Conservation (phyloP, 2,797 vertebrate genomes). For the Todus mexicanus region DNA sequence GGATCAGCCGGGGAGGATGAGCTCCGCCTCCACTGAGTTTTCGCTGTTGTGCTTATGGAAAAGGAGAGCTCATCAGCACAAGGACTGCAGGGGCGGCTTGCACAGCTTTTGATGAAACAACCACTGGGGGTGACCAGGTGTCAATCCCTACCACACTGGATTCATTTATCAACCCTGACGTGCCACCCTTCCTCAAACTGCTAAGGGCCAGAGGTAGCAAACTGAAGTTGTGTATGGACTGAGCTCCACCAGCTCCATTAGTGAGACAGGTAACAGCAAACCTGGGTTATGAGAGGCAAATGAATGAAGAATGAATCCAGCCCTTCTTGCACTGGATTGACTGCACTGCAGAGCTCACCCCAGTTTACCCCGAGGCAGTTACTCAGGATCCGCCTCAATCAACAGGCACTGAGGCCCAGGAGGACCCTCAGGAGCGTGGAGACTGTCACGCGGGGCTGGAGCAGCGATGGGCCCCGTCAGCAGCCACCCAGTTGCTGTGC, state of each 20-base stretch:
- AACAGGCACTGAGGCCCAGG: fast-evolving
- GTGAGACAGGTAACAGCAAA: background rate
- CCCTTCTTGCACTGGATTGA: background rate
- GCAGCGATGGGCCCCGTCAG: background rate
- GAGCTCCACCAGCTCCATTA: background rate
- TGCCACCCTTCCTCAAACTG: background rate
- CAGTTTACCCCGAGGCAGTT: background rate
- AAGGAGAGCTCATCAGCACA: background rate
- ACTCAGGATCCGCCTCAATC: background rate
- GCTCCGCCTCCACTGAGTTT: background rate
- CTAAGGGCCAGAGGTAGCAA: background rate
- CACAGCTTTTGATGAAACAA: background rate
- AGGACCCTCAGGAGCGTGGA: background rate
- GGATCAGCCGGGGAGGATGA: background rate
- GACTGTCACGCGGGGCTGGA: fast-evolving
- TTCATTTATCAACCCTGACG: background rate
- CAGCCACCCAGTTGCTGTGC: background rate
- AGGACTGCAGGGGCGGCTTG: background rate
- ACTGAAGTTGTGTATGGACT: background rate
- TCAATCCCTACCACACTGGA: background rate
- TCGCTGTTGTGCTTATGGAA: background rate
- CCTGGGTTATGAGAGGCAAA: background rate
- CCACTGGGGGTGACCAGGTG: background rate
- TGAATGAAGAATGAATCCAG: background rate
- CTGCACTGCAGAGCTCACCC: background rate